These are phyloP conservation scores for Glyptemys insculpta DNA, from an alignment of 2,797 vertebrate species.

Conservation along the genomic window DNA sequence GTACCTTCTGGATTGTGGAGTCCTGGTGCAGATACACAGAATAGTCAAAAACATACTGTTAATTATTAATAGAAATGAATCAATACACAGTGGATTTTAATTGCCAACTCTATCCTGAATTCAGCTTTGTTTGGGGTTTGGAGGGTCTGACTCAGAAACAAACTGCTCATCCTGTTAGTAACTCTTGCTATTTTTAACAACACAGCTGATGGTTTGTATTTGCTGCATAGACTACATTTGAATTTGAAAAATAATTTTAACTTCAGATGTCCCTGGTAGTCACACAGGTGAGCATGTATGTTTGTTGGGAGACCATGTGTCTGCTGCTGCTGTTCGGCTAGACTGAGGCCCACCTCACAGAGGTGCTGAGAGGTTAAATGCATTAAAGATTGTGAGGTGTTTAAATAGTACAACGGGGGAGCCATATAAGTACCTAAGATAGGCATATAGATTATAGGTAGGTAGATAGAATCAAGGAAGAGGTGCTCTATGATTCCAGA, in stretches of 20 bases:
- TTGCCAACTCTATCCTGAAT: neutral
- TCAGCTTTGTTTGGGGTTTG: conserved; percentile 21
- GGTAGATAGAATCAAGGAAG: neutral
- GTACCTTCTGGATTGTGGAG: neutral
- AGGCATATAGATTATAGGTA: neutral
- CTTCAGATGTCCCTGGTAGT: neutral
- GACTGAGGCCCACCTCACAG: neutral
- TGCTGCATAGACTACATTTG: neutral
- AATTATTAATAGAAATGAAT: neutral
- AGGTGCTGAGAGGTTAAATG: neutral
- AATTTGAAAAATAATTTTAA: neutral
- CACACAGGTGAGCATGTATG: neutral
- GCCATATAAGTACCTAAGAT: neutral
- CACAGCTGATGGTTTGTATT: neutral
- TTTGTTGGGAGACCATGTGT: neutral
- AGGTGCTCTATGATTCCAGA: neutral
- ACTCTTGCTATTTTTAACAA: neutral
- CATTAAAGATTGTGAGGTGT: neutral
- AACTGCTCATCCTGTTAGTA: neutral
- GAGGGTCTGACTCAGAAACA: conserved; percentile 25
- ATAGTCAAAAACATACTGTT: neutral
- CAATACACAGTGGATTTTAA: neutral
- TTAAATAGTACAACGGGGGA: neutral
- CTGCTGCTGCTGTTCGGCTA: neutral
- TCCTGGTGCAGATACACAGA: neutral